These are phyloP conservation scores for Eospalax fontanierii DNA, from an alignment of 2,797 vertebrate species.

Conservation along the genomic window DNA sequence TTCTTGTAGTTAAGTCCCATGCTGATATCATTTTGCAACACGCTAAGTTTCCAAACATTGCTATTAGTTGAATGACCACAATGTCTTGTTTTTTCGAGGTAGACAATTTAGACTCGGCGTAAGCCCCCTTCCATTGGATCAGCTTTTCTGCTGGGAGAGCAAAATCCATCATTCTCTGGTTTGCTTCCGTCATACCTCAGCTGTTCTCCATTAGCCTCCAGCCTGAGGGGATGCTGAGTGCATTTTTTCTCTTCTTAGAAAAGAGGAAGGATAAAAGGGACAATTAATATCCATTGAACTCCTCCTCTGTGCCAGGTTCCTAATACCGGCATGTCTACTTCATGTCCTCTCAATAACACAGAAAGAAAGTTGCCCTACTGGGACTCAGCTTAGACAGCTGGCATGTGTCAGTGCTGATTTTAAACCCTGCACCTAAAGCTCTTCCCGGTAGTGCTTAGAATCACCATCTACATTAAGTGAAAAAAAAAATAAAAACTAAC, in stretches of 20 bases:
- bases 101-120: not conserved
- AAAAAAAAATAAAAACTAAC: not conserved
- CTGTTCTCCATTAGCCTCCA: not conserved
- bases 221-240: not conserved
- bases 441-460: slow-evolving; percentile 1
- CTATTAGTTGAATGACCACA: not conserved
- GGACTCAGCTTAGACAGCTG: not conserved
- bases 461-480: not conserved
- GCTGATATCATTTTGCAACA: slow-evolving; percentile 10
- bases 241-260: not conserved
- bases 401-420: not conserved
- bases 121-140: not conserved
- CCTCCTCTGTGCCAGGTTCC: not conserved
- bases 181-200: not conserved
- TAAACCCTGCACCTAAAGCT: not conserved
- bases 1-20: not conserved
- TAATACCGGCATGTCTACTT: not conserved
- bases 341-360: not conserved
- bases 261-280: not conserved
- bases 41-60: not conserved
- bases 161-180: not conserved
- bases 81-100: not conserved
- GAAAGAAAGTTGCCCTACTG: not conserved
- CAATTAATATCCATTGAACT: slow-evolving; percentile 20
- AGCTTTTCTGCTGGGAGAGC: not conserved